A percentile compares a stretch with the other conserved stretches of the same genome.
Evolutionary conservation across 2,888 invertebrate species (phyloP).

Genomic region (Lottia scabra): DNA sequence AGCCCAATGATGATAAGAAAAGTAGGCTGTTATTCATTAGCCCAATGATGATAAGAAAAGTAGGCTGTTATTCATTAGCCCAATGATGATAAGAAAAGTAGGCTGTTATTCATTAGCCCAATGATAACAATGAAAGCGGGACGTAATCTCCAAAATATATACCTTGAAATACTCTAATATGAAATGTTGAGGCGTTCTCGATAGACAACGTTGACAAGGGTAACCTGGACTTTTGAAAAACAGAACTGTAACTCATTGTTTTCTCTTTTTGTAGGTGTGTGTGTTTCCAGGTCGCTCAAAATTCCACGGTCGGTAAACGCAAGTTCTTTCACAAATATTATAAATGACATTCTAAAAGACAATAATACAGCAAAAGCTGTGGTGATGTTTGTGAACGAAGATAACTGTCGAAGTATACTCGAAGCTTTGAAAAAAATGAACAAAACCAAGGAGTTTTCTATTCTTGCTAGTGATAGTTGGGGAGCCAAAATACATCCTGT

Average conservation of each 20-base stretch:
- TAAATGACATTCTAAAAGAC: conserved; percentile 72
- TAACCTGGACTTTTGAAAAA: too few relatives aligned
- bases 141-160: too few relatives aligned
- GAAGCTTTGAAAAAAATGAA: conserved; percentile 49
- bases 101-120: too few relatives aligned
- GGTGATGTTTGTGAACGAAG: conserved; percentile 80
- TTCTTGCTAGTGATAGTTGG: conserved; percentile 68
- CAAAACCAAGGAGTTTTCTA: conserved; percentile 53
- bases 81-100: too few relatives aligned
- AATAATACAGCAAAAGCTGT: conserved; percentile 76
- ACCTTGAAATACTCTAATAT: too few relatives aligned
- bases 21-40: too few relatives aligned
- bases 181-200: too few relatives aligned
- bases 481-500: conserved; percentile 67
- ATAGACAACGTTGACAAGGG: too few relatives aligned
- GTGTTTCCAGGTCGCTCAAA: conserved; percentile 76
- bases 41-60: too few relatives aligned
- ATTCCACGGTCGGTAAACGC: conserved; percentile 74
- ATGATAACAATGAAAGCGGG: too few relatives aligned
- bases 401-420: conserved; percentile 72
- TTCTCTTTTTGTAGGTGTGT: conserved; percentile 67
- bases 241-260: neutral
- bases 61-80: too few relatives aligned
- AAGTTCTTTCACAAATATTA: conserved; percentile 75
- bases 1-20: too few relatives aligned